Evolutionary conservation across 2,113 vertebrate genomes (phyloP), one percentile per base, ranked within the genome.

Genomic region (Spheniscus mendiculus): DNA sequence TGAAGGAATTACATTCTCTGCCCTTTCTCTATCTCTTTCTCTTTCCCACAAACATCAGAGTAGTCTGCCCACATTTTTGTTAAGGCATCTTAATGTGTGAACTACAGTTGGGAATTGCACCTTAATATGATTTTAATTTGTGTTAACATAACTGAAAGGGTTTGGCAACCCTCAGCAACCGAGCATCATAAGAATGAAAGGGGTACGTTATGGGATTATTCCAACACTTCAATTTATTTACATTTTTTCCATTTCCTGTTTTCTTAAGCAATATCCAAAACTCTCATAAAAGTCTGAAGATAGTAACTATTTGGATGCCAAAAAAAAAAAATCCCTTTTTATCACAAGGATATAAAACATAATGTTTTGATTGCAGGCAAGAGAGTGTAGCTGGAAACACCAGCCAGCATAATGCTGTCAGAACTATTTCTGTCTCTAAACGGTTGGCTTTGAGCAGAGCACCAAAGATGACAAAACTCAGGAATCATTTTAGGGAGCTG

Each of bases 351-450:
- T 66, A 82, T 72, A 79, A 89, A 73, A 10, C 45, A 34, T 61
- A 71, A 85, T 79, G 36, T 85, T 96, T 95, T 93, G 94, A 96
- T 94, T 89, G 78, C 66, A 91, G 40, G 15, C 62, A 89, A 91
- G 73, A 94, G 40, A 62, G 49, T 2, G 2, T 83, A 83, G 88
- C 59, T 94, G 80, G 86, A 74, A 96, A 88, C 61, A 89, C 21
- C 36, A 93, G 17, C n/a, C 40, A 76, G 36, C 16, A 14, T 5
- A 67, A 55, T 6, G 15, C 56, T 95, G 86, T 84, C 77, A 90
- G 69, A 81, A 87, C 52, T 78, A 58, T 87, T 96, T 91, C 84
- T 89, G 53, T 92, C 65, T 95, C 82, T 93, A 80, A 89, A 66
- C 2, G 13, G 29, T 40, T 95, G 91, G 62, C 89, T 95, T 87